Conservation (phyloP, 2,888 invertebrate genomes). For the Cerastis rubricosa region DNA sequence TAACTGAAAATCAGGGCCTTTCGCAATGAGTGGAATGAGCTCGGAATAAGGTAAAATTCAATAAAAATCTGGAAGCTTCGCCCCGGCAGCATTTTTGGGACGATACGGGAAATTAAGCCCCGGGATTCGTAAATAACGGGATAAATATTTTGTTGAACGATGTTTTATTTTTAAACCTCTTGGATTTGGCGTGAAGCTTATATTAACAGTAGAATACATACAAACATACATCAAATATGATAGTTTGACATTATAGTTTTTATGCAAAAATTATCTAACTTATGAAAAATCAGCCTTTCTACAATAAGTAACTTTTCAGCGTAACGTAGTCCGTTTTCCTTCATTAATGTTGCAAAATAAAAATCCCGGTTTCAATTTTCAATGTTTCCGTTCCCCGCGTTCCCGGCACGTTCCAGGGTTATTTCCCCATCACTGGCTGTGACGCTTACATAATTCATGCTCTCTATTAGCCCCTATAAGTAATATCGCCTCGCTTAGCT, state of each 20-base stretch:
- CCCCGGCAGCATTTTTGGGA: slow-evolving; percentile 34
- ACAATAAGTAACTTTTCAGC: background rate
- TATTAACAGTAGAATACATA: background rate
- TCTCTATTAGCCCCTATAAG: slow-evolving; percentile 59
- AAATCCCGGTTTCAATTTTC: slow-evolving; percentile 11
- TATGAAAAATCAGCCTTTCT: background rate
- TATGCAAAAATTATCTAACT: background rate
- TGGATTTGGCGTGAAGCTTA: background rate
- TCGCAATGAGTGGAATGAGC: slow-evolving; percentile 62
- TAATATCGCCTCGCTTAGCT: slow-evolving; percentile 62
- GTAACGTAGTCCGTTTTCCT: background rate
- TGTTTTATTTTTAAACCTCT: background rate
- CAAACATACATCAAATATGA: background rate
- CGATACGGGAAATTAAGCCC: slow-evolving; percentile 23
- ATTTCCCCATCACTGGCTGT: slow-evolving; percentile 43
- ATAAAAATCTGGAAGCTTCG: slow-evolving; percentile 61
- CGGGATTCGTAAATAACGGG: slow-evolving; percentile 40
- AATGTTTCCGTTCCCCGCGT: background rate
- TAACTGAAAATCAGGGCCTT: slow-evolving; percentile 60
- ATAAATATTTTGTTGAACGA: slow-evolving; percentile 27
- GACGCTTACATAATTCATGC: slow-evolving; percentile 63
- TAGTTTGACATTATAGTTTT: background rate
- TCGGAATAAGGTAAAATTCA: slow-evolving; percentile 66
- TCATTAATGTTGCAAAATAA: background rate
- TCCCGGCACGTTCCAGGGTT: slow-evolving; percentile 13